These are phyloP conservation scores for Enteromius fasciolatus DNA, from an alignment of 2,797 vertebrate genomes.

Conservation along the genomic window DNA sequence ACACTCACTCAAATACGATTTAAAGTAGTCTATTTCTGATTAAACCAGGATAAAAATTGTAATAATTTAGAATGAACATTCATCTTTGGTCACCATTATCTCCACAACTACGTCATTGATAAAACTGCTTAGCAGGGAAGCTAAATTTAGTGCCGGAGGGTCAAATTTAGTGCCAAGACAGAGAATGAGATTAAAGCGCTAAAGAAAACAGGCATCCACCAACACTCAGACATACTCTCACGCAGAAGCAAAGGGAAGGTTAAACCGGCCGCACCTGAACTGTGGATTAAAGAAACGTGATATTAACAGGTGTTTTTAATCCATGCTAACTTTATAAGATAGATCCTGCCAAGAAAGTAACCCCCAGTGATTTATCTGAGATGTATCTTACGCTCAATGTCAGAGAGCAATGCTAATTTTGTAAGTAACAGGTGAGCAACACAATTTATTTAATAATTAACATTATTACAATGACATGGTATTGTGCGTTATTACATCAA, in stretches of 20 bases:
- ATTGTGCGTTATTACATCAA: background rate
- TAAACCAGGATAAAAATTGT: background rate
- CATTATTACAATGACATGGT: background rate
- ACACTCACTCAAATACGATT: background rate
- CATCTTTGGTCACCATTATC: background rate
- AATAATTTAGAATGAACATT: background rate
- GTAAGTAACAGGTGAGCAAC: background rate
- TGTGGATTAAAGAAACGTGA: constrained; percentile 71
- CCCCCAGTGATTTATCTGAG: background rate
- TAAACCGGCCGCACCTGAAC: constrained; percentile 63
- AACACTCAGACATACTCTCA: constrained; percentile 13
- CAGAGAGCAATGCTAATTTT: background rate
- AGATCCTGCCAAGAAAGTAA: constrained; percentile 21
- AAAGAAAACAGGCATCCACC: constrained; percentile 58
- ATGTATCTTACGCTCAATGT: background rate
- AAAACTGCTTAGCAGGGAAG: background rate
- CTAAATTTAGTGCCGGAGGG: constrained; percentile 32
- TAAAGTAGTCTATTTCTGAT: background rate
- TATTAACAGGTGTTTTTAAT: constrained; percentile 52
- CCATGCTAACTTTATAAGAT: constrained; percentile 33
- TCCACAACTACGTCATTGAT: background rate
- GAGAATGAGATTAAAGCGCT: constrained; percentile 68
- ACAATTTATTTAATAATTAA: background rate
- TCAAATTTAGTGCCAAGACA: constrained; percentile 56
- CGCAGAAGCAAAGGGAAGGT: constrained; percentile 35